These are phyloP conservation scores for Polypedilum vanderplanki DNA, from an alignment of 1,140 invertebrate genomes.

Conservation along the genomic window DNA sequence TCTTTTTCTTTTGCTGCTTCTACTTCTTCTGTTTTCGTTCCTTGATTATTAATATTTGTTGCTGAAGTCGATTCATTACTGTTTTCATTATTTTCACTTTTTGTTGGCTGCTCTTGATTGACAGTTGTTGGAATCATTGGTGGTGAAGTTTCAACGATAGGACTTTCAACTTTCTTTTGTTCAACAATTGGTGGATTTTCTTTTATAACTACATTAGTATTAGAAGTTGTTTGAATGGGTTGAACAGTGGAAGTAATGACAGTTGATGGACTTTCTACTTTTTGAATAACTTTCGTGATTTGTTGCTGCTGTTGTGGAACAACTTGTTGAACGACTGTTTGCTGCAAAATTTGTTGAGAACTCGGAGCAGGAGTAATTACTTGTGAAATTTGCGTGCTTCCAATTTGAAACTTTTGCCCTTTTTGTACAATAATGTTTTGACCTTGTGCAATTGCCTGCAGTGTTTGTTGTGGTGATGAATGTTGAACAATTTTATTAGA, in stretches of 20 bases:
- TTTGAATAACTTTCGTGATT: not conserved
- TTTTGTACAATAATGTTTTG: conserved; percentile 19
- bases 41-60: not conserved
- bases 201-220: conserved; percentile 3
- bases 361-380: not conserved
- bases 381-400: conserved; percentile 16
- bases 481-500: not conserved
- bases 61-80: not conserved
- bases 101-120: not conserved
- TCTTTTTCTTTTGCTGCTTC: not conserved
- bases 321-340: not conserved
- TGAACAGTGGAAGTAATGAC: not conserved
- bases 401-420: conserved; percentile 15
- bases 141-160: not conserved
- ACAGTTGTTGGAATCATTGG: not conserved
- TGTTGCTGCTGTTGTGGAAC: not conserved
- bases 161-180: not conserved
- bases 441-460: not conserved
- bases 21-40: not conserved
- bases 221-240: not conserved
- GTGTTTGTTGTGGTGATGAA: conserved; percentile 30
- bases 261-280: not conserved
- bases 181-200: not conserved
- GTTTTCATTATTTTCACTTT: not conserved
- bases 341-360: not conserved